A percentile compares a stretch with the other conserved stretches of the same genome.
These are phyloP conservation scores for Sandelia bainsii DNA, from an alignment of 2,797 vertebrate genomes.

Conservation along the genomic window DNA sequence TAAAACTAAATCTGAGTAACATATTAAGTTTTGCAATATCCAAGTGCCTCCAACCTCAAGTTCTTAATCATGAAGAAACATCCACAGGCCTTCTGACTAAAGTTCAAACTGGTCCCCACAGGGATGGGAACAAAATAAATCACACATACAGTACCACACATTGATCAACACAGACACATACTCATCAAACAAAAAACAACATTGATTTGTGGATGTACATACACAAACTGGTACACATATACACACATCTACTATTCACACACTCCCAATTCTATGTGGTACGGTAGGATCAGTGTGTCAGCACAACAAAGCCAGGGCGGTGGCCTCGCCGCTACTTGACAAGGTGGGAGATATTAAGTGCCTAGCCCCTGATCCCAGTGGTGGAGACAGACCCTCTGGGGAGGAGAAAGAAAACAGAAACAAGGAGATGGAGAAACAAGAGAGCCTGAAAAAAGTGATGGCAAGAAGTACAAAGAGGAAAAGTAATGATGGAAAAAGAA, in stretches of 20 bases:
- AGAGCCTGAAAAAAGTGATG: constrained; percentile 39
- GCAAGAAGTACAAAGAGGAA: constrained; percentile 50
- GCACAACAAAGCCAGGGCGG: constrained; percentile 71
- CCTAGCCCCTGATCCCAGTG: constrained; percentile 66
- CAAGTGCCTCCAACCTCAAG: neutral
- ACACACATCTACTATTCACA: constrained; percentile 26
- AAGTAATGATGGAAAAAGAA: constrained; percentile 64
- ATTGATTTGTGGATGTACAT: constrained; percentile 34
- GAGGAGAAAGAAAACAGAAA: constrained; percentile 36
- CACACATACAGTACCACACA: neutral
- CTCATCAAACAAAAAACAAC: constrained; percentile 38
- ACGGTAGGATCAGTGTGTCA: constrained; percentile 73
- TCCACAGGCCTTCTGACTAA: neutral
- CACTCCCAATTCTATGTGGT: constrained; percentile 39
- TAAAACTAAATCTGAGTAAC: constrained; percentile 5
- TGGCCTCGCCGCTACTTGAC: constrained; percentile 68
- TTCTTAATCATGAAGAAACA: neutral
- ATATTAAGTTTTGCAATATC: neutral
- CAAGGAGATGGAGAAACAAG: constrained; percentile 54
- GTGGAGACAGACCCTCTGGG: constrained; percentile 52
- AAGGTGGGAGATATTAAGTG: constrained; percentile 79
- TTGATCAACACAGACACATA: constrained; percentile 18
- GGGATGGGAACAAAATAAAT: neutral
- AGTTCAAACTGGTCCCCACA: constrained; percentile 8
- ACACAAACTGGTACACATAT: constrained; percentile 16